Evolutionary conservation across 35 echinoderm and acorn worm genomes (phyloP).

Genomic region (Apostichopus japonicus): DNA sequence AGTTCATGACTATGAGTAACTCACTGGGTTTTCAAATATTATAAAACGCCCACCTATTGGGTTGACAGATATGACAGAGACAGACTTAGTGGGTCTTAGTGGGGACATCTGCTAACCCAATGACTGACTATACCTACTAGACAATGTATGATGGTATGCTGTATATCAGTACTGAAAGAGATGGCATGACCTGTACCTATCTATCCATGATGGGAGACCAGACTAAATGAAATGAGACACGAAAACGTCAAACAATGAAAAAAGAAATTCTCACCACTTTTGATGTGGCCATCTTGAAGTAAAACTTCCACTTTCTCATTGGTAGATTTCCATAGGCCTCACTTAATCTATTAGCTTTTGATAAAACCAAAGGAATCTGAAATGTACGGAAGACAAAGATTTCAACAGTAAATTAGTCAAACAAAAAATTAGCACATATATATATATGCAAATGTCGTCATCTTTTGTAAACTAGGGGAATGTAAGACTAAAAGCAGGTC

Average conservation of each 20-base stretch:
- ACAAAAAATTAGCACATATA: neutral
- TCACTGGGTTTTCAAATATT: too few relatives aligned
- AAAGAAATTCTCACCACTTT: conserved; percentile 68
- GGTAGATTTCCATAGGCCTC: conserved; percentile 57
- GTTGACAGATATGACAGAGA: neutral
- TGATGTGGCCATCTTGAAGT: conserved; percentile 83
- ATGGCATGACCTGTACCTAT: too few relatives aligned
- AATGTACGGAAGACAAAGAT: neutral
- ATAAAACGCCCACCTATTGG: too few relatives aligned
- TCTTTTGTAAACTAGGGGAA: too few relatives aligned
- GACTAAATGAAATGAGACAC: too few relatives aligned
- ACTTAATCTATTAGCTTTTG: conserved; percentile 48
- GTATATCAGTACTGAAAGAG: too few relatives aligned
- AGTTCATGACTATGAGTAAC: too few relatives aligned
- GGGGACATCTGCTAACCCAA: neutral
- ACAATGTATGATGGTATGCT: too few relatives aligned
- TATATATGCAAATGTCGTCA: neutral
- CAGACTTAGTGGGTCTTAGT: neutral
- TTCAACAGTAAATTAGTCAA: neutral
- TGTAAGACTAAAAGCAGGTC: too few relatives aligned
- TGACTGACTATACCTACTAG: too few relatives aligned
- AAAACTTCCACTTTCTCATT: conserved; percentile 78
- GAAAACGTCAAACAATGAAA: too few relatives aligned
- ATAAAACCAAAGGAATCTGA: conserved; percentile 25
- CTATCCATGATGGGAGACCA: too few relatives aligned